Percentiles rank a stretch among this genome's conserved stretches.
Conservation (phyloP, 2,113 vertebrate genomes). For the Opisthocomus hoazin region DNA sequence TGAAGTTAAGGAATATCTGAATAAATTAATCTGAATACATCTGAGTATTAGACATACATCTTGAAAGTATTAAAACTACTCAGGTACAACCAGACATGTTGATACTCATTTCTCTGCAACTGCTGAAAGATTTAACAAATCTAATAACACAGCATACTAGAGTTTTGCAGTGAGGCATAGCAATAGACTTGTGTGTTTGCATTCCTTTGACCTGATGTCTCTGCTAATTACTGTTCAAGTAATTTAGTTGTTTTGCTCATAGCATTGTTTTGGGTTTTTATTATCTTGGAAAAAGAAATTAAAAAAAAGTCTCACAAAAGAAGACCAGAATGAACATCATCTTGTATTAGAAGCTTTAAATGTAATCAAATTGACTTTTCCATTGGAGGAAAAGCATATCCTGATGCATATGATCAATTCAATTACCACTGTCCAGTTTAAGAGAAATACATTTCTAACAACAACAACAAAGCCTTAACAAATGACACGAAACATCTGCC, state of each 20-base stretch:
- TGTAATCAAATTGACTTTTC: neutral
- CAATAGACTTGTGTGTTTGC: constrained; percentile 58
- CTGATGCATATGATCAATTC: neutral
- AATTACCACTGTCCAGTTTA: neutral
- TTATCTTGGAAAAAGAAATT: neutral
- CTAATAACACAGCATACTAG: constrained; percentile 1
- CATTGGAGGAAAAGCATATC: neutral
- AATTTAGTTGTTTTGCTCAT: constrained; percentile 58
- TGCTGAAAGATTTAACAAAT: constrained; percentile 37
- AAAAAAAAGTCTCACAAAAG: neutral
- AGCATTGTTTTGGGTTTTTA: constrained; percentile 51
- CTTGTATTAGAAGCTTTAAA: neutral
- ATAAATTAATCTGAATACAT: neutral
- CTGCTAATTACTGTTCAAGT: constrained; percentile 45
- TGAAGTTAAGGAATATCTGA: constrained; percentile 7
- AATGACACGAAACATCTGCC: neutral
- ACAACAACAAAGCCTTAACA: neutral
- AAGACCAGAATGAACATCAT: neutral
- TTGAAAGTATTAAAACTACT: constrained; percentile 36
- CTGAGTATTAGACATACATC: constrained; percentile 24
- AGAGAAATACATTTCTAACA: neutral
- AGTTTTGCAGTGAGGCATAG: neutral
- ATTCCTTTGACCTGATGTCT: constrained; percentile 64
- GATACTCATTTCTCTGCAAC: constrained; percentile 42
- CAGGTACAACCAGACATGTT: constrained; percentile 3